Evolutionary conservation across 2,797 vertebrate species (phyloP), one percentile per base, ranked within the genome.

Genomic region (Sternotherus odoratus): DNA sequence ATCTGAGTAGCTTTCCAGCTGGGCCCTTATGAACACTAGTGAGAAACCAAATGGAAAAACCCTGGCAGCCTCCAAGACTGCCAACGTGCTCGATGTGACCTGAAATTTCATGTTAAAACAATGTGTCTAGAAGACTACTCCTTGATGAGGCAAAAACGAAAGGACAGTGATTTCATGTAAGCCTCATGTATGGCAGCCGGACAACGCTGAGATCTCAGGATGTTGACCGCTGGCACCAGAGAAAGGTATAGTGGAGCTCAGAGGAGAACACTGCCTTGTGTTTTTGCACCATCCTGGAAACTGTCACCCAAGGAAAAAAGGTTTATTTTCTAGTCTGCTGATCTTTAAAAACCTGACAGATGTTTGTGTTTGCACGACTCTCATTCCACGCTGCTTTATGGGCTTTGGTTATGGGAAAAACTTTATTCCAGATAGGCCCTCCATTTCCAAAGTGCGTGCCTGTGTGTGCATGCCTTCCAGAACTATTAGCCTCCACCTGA

Each of bases 21-120:
- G 89, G 91, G 85, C 53, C 93, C 75, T 86, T 89, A 86, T 4
- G 46, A 1, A 30, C 79, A 74, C 57, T 48, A 54, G 91, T 16
- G 81, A 33, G 85, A 83, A 77, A 84, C 39, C 91, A 92, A 94
- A 94, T 75, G 85, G 77, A 92, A 93, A 90, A 5, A 54, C 74
- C 54, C 91, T 36, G 10, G 75, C 46, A 9, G 93, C 53, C 89
- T 92, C 82, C 17, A 26, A 74, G 87, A 74, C 91, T 85, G 90
- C 94, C 95, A 95, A 93, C 92, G 74, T 81, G 85, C 95, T 50
- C 91, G 79, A 1, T 78, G 87, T 91, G 94, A 96, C 95, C 95
- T 82, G 90, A 89, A 93, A 94, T 93, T 88, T 79, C 2, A 0
- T 33, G 1, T 93, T 86, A 81, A 92, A 95, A 81, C 0, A 15